These are phyloP conservation scores for Malurus cyaneus DNA, from an alignment of 2,113 vertebrate genomes.

Conservation along the genomic window DNA sequence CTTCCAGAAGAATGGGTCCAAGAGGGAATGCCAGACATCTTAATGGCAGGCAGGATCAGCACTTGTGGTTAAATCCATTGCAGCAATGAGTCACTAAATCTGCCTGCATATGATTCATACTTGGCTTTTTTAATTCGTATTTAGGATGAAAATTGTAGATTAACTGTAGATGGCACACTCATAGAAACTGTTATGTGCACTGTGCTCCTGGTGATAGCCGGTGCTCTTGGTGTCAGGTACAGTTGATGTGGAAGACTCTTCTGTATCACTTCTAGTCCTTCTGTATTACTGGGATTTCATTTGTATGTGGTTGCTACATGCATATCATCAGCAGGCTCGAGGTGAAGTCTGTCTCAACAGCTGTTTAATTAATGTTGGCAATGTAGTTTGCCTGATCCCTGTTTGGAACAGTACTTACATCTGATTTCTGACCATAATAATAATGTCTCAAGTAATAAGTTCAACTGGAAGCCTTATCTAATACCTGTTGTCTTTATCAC, in stretches of 20 bases:
- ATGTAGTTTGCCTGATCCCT: not conserved
- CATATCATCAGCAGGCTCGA: not conserved
- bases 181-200: not conserved
- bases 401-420: not conserved
- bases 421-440: not conserved
- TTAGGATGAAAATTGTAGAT: not conserved
- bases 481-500: not conserved
- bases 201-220: not conserved
- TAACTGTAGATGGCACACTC: not conserved
- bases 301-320: not conserved
- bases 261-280: not conserved
- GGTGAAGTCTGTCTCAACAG: not conserved
- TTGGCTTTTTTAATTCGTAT: not conserved
- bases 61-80: not conserved
- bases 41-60: not conserved
- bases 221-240: not conserved
- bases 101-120: not conserved
- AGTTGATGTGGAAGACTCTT: not conserved
- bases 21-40: not conserved
- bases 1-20: not conserved
- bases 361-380: not conserved
- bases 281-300: not conserved
- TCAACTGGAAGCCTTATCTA: not conserved
- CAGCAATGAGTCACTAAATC: slow-evolving; percentile 19
- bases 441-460: not conserved